phyloP scores from a whole-genome alignment of 2,113 vertebrate species.

The Peromyscus maniculatus region DNA sequence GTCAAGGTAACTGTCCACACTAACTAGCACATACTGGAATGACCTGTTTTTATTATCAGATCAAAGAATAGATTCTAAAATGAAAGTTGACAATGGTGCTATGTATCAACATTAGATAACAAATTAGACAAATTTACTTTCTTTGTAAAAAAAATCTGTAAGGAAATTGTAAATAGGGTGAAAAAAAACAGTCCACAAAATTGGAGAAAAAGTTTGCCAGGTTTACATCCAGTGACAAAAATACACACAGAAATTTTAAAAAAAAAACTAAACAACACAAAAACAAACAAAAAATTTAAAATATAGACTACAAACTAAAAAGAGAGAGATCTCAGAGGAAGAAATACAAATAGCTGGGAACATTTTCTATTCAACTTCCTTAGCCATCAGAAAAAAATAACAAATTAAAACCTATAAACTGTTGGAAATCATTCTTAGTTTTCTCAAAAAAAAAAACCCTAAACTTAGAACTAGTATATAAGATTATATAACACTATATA shows the following conservation, averaged over 20 bases:
- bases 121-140: not conserved
- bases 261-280: not conserved
- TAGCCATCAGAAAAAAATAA: not conserved
- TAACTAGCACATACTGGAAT: not conserved
- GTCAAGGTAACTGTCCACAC: not conserved
- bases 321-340: not conserved
- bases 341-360: not conserved
- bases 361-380: not conserved
- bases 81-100: not conserved
- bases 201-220: not conserved
- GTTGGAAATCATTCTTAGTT: not conserved
- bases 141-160: constrained; percentile 29
- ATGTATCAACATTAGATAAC: not conserved
- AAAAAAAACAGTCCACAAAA: not conserved
- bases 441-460: not conserved
- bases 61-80: constrained; percentile 51
- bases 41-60: not conserved
- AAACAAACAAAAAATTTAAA: not conserved
- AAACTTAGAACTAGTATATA: not conserved
- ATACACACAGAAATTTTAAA: not conserved
- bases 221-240: not conserved
- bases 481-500: not conserved
- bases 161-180: not conserved
- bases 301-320: not conserved
- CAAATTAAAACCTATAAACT: not conserved